Base-by-base conservation (phyloP, 1,140 invertebrate genomes). In the Thaumatotibia leucotreta region DNA sequence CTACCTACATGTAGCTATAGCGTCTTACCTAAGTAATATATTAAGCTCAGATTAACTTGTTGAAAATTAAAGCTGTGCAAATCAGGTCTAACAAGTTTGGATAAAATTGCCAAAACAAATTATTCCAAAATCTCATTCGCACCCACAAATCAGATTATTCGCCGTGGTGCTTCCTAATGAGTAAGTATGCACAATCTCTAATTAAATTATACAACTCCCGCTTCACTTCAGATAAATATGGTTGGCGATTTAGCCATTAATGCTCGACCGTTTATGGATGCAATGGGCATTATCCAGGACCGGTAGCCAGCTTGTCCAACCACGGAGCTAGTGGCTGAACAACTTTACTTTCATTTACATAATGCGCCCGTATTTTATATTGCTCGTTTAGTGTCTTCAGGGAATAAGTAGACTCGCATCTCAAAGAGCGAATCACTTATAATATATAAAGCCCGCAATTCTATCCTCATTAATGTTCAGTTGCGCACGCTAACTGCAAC, bases 321-420 rank as follows among this genome's bases (percentile, higher is more conserved):
- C 24, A 27, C 50, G 58, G 63, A 45, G 39, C 39, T 45, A 63
- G 68, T 54, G 63, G 67, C 70, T 76, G 65, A 65, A 75, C 74
- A 73, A 77, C 70, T 73, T 74, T 73, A 76, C 70, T 80, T 76
- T 75, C 76, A 76, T 82, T 82, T 72, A 78, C 74, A 80, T 80
- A 82, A 82, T 82, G 69, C 70, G 39, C 27, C 52, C 52, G 52
- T 58, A 58, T 58, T 58, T 58, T 58, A 58, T 58, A 58, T 14
- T 58, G n/a, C 23, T 58, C 23, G 24, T 29, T 58, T 58, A 29
- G 52, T 58, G 52, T 58, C 39, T 45, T 45, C 17, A 20, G 39
- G 39, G 39, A 45, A 20, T 45, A 39, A 39, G 17, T 20, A 45
- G 39, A 45, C 39, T 45, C 39, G 35, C n/a, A 0, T 39, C 35